Conservation (phyloP, 2,113 vertebrate genomes). For the Isurus oxyrinchus region DNA sequence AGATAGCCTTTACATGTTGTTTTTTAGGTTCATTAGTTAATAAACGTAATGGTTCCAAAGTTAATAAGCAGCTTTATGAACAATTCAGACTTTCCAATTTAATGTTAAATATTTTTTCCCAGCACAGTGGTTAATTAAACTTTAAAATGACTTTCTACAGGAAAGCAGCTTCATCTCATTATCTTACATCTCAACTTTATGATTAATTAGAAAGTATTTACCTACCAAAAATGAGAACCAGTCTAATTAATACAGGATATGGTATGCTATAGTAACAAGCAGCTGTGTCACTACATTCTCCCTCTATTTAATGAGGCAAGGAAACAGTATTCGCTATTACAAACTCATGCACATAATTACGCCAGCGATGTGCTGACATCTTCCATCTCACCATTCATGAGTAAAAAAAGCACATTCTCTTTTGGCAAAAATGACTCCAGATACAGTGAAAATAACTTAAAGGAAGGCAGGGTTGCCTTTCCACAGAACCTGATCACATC, state of each 20-base stretch:
- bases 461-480: neutral
- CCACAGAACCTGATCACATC: neutral
- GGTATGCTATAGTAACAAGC: neutral
- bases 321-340: neutral
- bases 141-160: slow-evolving; percentile 20
- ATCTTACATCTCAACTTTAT: neutral
- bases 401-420: neutral
- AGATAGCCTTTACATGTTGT: neutral
- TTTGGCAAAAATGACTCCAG: neutral
- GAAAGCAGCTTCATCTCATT: neutral
- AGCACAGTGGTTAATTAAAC: neutral
- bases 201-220: neutral
- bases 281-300: neutral
- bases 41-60: slow-evolving; percentile 28
- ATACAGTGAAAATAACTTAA: neutral
- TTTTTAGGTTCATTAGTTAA: neutral
- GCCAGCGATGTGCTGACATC: neutral
- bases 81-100: slow-evolving; percentile 40
- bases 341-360: neutral
- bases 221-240: neutral
- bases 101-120: slow-evolving; percentile 41
- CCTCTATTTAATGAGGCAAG: neutral
- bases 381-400: neutral
- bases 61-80: slow-evolving; percentile 44
- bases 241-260: neutral